phyloP scores from a whole-genome alignment of 2,113 vertebrate genomes.

The Spheniscus mendiculus region DNA sequence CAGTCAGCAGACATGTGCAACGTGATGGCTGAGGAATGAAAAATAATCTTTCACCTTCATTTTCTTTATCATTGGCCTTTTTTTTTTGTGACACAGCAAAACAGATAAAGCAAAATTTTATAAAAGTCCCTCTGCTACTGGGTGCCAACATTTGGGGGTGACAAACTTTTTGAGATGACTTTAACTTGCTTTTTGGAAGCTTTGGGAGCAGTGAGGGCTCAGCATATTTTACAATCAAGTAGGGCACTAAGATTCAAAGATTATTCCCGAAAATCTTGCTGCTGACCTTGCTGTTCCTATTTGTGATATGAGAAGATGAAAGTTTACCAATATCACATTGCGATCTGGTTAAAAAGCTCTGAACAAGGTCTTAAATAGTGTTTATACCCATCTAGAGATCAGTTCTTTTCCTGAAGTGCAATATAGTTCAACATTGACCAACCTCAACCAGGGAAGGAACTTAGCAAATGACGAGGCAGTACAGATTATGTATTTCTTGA shows the following conservation, averaged over 20 bases:
- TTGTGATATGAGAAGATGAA: not conserved
- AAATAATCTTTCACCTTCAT: not conserved
- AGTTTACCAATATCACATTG: not conserved
- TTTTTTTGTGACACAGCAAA: not conserved
- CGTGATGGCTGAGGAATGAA: not conserved
- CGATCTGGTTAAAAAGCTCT: not conserved
- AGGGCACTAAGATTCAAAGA: not conserved
- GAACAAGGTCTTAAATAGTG: not conserved
- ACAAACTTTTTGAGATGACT: not conserved
- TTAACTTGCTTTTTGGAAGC: not conserved
- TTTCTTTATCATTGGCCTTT: not conserved
- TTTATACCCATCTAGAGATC: not conserved
- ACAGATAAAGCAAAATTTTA: not conserved
- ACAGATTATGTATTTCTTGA: not conserved
- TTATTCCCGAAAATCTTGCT: not conserved
- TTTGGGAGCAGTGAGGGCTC: not conserved
- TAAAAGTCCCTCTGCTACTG: not conserved
- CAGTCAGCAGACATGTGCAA: not conserved
- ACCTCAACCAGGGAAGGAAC: not conserved
- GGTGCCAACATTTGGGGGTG: not conserved
- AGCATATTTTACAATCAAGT: not conserved
- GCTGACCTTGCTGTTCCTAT: not conserved
- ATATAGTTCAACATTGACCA: not conserved
- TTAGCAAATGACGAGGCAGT: not conserved
- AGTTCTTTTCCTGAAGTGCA: not conserved